Evolutionary conservation across 2,797 vertebrate genomes (phyloP).

Genomic region (Lithobates pipiens): DNA sequence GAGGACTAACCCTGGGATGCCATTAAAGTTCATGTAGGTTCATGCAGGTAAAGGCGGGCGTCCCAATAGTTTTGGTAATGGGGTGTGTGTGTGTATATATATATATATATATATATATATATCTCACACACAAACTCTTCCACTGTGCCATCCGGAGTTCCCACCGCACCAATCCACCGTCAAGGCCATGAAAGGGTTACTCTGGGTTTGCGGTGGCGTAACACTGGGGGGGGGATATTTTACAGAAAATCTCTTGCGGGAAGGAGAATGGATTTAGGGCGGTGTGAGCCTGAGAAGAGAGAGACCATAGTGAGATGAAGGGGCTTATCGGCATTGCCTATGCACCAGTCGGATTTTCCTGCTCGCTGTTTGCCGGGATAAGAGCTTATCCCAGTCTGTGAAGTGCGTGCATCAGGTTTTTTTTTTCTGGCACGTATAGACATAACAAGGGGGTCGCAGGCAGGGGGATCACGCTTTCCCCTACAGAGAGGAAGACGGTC

Average conservation of each 20-base stretch:
- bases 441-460: neutral
- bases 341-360: conserved; percentile 36
- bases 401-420: conserved; percentile 12
- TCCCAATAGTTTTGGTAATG: too few species aligned
- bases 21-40: too few species aligned
- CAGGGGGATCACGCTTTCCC: neutral
- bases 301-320: conserved; percentile 3
- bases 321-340: conserved; percentile 33
- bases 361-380: conserved; percentile 47
- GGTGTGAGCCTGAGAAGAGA: conserved; percentile 29
- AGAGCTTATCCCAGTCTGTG: conserved; percentile 33
- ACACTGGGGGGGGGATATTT: neutral
- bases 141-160: too few species aligned
- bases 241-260: conserved; percentile 5
- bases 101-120: too few species aligned
- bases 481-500: neutral
- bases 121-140: too few species aligned
- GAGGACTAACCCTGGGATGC: too few species aligned
- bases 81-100: too few species aligned
- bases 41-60: too few species aligned
- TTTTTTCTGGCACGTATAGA: neutral
- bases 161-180: neutral
- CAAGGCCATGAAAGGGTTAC: conserved; percentile 5
- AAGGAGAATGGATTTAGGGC: conserved; percentile 25
- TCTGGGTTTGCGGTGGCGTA: neutral